Conservation (phyloP, 2,797 vertebrate genomes). For the Sebastes kiyomatsui region DNA sequence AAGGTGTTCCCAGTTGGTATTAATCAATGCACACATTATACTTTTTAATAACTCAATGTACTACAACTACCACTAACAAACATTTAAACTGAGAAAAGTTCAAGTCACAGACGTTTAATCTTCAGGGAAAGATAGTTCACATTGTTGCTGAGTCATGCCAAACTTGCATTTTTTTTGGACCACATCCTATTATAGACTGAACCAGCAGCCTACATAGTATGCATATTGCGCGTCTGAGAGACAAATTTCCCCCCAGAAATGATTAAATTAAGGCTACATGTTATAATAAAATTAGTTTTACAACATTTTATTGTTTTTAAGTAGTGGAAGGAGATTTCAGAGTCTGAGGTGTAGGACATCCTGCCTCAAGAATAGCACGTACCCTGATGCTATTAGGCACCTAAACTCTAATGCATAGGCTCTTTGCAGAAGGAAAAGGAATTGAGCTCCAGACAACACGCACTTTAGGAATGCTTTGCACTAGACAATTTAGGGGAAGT, state of each 20-base stretch:
- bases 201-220: not conserved
- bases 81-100: not conserved
- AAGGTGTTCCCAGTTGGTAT: not conserved
- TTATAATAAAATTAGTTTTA: not conserved
- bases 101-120: not conserved
- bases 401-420: too few relatives aligned
- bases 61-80: not conserved
- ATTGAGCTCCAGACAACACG: too few relatives aligned
- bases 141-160: conserved; percentile 6
- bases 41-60: not conserved
- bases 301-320: not conserved
- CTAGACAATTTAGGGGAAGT: too few relatives aligned
- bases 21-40: not conserved
- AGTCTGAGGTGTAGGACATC: too few relatives aligned
- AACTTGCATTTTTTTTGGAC: not conserved
- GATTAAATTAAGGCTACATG: not conserved
- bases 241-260: not conserved
- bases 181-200: not conserved
- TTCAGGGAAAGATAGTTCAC: not conserved
- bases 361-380: too few relatives aligned
- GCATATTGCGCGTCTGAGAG: not conserved
- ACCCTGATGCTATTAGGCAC: too few relatives aligned
- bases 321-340: too few relatives aligned
- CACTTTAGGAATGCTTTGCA: too few relatives aligned
- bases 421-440: too few relatives aligned